Evolutionary conservation across 2,113 vertebrate genomes (phyloP), one percentile per base, ranked within the genome.

Genomic region (Hystrix cristata): DNA sequence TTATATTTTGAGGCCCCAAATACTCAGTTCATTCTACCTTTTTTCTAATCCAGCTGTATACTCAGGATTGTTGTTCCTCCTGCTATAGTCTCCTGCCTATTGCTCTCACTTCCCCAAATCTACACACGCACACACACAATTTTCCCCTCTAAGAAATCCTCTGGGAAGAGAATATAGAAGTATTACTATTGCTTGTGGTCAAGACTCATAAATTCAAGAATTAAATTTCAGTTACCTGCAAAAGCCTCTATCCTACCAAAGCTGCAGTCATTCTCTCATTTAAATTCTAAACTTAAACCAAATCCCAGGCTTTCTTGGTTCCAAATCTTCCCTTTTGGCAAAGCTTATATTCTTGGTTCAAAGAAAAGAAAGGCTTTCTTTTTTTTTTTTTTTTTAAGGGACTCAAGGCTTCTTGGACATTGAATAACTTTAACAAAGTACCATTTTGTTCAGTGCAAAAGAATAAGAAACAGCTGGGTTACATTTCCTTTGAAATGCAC

Each of bases 381-480:
- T 80, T 69, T 38, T 94, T 95, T 60, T 62, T 95, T 92, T 80
- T 69, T 92, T 62, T 74, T 4, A 65, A 90, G 71, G 43, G 60
- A 62, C 72, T 97, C 92, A 97, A 97, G 95, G 67, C 79, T 97
- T 96, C 96, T 94, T 96, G 97, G 97, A 96, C 96, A 96, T 82
- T 9, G 86, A 95, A 91, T 95, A 88, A 60, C 91, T 97, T 97
- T 97, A 96, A 97, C 86, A 97, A 96, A 97, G 92, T 96, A 80
- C 92, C 92, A 96, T 97, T 98, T 97, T 94, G 97, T 95, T 96
- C 91, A 97, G 92, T 79, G 94, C 78, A 95, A 96, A 95, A 95
- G 69, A 97, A 96, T 96, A 95, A 97, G 95, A 96, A 97, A 97
- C 98, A 98, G 97, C 97, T 98, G 98, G 95, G 25, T 64, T 97